These are phyloP conservation scores for Ichneumoninae sp. DNA, from an alignment of 2,888 invertebrate species.

Conservation along the genomic window DNA sequence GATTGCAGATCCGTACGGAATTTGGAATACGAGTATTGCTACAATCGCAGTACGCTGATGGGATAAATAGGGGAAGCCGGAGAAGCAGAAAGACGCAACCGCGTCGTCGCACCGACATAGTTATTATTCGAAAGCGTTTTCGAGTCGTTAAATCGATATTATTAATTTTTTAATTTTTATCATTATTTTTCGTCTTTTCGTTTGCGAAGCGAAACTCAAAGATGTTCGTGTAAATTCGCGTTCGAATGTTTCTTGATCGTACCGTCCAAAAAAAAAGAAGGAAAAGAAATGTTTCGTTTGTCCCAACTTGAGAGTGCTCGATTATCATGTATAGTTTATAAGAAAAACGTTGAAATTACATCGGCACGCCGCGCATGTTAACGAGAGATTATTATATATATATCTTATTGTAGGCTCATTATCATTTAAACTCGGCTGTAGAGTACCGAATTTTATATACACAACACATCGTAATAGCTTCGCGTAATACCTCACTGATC, in stretches of 20 bases:
- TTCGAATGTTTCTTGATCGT: slow-evolving; percentile 57
- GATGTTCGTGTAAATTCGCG: slow-evolving; percentile 43
- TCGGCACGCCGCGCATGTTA: slow-evolving; percentile 71
- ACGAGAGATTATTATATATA: slow-evolving; percentile 68
- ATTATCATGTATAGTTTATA: slow-evolving; percentile 79
- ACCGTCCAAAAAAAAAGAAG: slow-evolving; percentile 55
- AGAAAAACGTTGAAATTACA: slow-evolving; percentile 73
- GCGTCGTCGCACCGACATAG: background rate
- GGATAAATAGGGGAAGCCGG: slow-evolving; percentile 26
- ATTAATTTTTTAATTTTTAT: background rate
- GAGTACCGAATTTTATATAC: slow-evolving; percentile 75
- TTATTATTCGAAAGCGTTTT: slow-evolving; percentile 20
- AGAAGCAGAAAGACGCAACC: background rate
- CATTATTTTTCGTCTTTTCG: slow-evolving; percentile 6
- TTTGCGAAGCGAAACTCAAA: slow-evolving; percentile 25
- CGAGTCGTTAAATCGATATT: slow-evolving; percentile 1
- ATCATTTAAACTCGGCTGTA: slow-evolving; percentile 71
- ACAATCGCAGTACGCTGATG: slow-evolving; percentile 57
- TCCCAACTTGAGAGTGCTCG: slow-evolving; percentile 75
- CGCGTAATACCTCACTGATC: slow-evolving; percentile 46
- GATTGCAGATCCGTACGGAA: slow-evolving; percentile 74
- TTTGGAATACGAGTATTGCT: slow-evolving; percentile 72
- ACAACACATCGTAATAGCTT: slow-evolving; percentile 41
- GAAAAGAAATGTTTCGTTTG: slow-evolving; percentile 72
- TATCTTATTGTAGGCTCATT: slow-evolving; percentile 67